Evolutionary conservation across 2,113 vertebrate genomes (phyloP).

Genomic region (Centropus unirufus): DNA sequence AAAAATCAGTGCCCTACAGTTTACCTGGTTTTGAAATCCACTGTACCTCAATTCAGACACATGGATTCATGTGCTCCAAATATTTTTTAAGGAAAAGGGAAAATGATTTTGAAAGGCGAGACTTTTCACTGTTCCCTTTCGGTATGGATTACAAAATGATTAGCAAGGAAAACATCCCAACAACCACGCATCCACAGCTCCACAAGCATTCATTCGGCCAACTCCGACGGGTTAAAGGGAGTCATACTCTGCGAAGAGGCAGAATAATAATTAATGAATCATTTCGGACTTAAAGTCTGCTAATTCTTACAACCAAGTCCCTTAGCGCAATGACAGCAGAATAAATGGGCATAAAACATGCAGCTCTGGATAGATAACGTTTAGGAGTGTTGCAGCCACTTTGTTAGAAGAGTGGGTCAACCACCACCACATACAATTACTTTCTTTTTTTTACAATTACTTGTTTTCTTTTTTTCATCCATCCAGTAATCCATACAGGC

Average conservation of each 20-base stretch:
- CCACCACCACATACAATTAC: neutral
- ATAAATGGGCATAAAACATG: neutral
- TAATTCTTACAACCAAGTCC: slow-evolving; percentile 2
- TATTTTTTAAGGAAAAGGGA: neutral
- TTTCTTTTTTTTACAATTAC: neutral
- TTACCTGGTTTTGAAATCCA: slow-evolving; percentile 39
- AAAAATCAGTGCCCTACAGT: neutral
- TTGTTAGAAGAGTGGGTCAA: neutral
- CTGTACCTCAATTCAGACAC: neutral
- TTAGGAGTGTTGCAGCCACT: neutral
- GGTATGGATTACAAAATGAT: neutral
- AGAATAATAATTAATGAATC: neutral
- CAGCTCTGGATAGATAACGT: neutral
- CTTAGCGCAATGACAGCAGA: slow-evolving; percentile 1
- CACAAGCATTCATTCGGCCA: neutral
- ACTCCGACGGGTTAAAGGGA: neutral
- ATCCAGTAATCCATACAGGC: neutral
- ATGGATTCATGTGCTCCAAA: neutral
- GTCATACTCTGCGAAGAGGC: neutral
- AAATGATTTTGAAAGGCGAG: neutral
- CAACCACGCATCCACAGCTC: neutral
- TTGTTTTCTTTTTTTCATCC: neutral
- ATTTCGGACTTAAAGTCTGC: neutral
- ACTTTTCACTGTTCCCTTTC: neutral
- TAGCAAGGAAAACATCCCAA: neutral